These are phyloP conservation scores for Drosophila orena DNA, from an alignment of 1,140 invertebrate genomes.

Conservation along the genomic window DNA sequence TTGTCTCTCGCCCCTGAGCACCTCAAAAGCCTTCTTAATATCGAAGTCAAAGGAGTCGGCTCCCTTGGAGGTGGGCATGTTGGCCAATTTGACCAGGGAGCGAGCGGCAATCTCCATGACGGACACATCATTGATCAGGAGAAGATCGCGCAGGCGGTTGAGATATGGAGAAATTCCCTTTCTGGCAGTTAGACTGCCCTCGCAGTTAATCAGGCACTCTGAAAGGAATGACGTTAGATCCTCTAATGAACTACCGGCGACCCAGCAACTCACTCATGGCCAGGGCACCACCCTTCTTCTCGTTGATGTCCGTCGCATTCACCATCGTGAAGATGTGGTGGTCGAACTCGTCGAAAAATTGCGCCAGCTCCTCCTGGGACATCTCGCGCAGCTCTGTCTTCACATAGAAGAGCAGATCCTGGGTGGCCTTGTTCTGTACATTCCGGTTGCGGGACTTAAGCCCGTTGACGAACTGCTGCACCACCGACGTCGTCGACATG, in stretches of 20 bases:
- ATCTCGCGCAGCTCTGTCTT: constrained; percentile 96
- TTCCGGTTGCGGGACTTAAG: constrained; percentile 96
- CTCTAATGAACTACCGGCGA: background rate
- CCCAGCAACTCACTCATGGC: constrained; percentile 91
- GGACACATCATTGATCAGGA: constrained; percentile 95
- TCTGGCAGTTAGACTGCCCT: constrained; percentile 94
- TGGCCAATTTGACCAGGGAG: constrained; percentile 95
- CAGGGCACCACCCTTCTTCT: constrained; percentile 97
- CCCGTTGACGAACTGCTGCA: constrained; percentile 92
- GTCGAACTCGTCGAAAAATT: constrained; percentile 97
- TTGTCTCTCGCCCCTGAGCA: constrained; percentile 94
- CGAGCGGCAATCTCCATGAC: constrained; percentile 98
- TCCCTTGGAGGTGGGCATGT: constrained; percentile 96
- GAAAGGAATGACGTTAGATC: constrained; percentile 47
- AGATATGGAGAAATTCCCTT: constrained; percentile 96
- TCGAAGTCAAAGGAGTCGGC: constrained; percentile 98
- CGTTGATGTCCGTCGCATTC: constrained; percentile 95
- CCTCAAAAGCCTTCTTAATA: constrained; percentile 97
- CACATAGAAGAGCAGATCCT: constrained; percentile 95
- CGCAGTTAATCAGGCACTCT: constrained; percentile 96
- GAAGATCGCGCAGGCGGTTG: constrained; percentile 95
- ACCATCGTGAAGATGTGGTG: constrained; percentile 98
- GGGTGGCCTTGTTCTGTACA: constrained; percentile 92
- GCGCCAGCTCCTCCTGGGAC: constrained; percentile 94
- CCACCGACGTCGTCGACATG: constrained; percentile 86